Evolutionary conservation across 2,888 invertebrate species (phyloP).

Genomic region (Polydesmus complanatus): DNA sequence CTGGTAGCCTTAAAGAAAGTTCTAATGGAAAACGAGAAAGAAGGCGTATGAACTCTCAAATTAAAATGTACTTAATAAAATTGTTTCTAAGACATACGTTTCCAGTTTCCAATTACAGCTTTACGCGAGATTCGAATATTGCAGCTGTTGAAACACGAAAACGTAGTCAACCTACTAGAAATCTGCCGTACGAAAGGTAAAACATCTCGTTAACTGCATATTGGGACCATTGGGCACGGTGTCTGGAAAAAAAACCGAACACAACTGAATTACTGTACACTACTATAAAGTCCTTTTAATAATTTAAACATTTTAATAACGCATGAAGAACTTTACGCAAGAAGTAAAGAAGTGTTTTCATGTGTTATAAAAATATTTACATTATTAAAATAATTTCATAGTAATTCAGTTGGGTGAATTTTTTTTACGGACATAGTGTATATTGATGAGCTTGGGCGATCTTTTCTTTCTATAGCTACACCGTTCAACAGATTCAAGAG

Average conservation of each 20-base stretch:
- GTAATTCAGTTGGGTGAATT: no score
- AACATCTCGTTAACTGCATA: no score
- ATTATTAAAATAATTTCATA: no score
- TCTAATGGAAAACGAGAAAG: slow-evolving; percentile 98
- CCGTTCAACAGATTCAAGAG: slow-evolving; percentile 61
- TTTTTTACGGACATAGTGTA: no score
- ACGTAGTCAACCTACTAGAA: slow-evolving; percentile 92
- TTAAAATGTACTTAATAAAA: not conserved
- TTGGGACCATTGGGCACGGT: no score
- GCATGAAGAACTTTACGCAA: no score
- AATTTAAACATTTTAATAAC: no score
- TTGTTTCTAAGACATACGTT: slow-evolving; percentile 20
- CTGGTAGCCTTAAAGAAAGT: slow-evolving; percentile 98
- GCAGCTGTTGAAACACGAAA: slow-evolving; percentile 86
- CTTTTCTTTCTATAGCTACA: slow-evolving; percentile 34
- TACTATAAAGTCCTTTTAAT: no score
- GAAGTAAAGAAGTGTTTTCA: not conserved
- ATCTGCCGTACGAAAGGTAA: slow-evolving; percentile 86
- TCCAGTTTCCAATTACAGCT: slow-evolving; percentile 93
- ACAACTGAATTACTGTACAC: no score
- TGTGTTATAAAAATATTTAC: not conserved
- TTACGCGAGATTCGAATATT: slow-evolving; percentile 90
- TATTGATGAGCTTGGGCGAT: not conserved
- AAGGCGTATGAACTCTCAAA: slow-evolving; percentile 54
- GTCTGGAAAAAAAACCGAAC: no score